A percentile compares a stretch with the other conserved stretches of the same genome.
Evolutionary conservation across 1,140 invertebrate species (phyloP).

Genomic region (Pachyrhynchus sulphureomaculatus): DNA sequence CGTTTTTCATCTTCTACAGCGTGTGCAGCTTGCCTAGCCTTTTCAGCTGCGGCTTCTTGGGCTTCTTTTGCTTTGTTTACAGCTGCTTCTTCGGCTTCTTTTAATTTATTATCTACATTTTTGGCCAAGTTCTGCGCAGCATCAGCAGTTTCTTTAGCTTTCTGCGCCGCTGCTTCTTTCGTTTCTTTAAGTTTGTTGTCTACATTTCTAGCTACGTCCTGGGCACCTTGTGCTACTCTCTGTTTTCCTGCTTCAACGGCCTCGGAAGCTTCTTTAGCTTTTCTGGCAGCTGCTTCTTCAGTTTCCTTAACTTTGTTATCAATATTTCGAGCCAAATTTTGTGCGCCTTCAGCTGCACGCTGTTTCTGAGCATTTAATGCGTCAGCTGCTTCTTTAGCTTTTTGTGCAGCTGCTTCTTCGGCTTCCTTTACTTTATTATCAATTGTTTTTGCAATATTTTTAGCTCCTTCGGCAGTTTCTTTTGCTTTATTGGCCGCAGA

Average conservation of each 20-base stretch:
- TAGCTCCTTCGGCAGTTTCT: slow-evolving; percentile 7
- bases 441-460: slow-evolving; percentile 14
- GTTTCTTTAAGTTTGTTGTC: slow-evolving; percentile 31
- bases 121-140: slow-evolving; percentile 17
- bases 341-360: slow-evolving; percentile 6
- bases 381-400: slow-evolving; percentile 24
- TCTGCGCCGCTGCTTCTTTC: slow-evolving; percentile 8
- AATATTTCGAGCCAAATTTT: slow-evolving; percentile 11
- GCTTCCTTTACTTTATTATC: slow-evolving; percentile 21
- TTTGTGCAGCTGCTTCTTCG: background rate
- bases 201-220: slow-evolving; percentile 10
- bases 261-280: slow-evolving; percentile 17
- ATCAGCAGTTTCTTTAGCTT: slow-evolving; percentile 9
- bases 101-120: slow-evolving; percentile 21
- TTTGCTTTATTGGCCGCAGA: slow-evolving; percentile 17
- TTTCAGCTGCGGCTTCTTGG: slow-evolving; percentile 10
- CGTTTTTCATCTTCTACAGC: slow-evolving; percentile 21
- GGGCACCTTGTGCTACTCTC: slow-evolving; percentile 1
- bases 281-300: slow-evolving; percentile 8
- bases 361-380: slow-evolving; percentile 4
- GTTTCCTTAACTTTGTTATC: slow-evolving; percentile 20
- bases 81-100: slow-evolving; percentile 11
- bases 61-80: slow-evolving; percentile 6
- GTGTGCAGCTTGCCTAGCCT: slow-evolving; percentile 5
- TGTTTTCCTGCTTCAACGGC: slow-evolving; percentile 7